These are phyloP conservation scores for Acropora tenuis DNA, from an alignment of 64 coral and sea anemone species.

Conservation along the genomic window DNA sequence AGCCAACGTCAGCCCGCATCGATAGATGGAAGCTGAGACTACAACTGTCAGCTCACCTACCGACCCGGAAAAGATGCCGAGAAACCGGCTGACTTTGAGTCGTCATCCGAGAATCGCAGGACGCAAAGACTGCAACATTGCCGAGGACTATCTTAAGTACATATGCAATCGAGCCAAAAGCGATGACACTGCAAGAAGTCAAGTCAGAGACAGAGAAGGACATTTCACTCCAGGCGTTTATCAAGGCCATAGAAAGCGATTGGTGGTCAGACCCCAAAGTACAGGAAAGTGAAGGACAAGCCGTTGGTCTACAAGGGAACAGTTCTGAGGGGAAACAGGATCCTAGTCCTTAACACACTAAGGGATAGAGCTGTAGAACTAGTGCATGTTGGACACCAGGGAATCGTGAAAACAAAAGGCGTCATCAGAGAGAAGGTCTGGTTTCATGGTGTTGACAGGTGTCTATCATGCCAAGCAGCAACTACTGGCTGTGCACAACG, in stretches of 20 bases:
- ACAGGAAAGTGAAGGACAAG: constrained; percentile 4
- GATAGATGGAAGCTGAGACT: constrained; percentile 55
- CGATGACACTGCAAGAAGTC: constrained; percentile 59
- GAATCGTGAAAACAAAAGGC: constrained; percentile 32
- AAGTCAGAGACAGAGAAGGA: background rate
- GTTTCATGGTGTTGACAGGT: constrained; percentile 24
- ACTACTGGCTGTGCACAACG: too few species aligned
- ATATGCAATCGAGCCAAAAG: constrained; percentile 52
- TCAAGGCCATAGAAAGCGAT: constrained; percentile 29
- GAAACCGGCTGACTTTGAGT: constrained; percentile 53
- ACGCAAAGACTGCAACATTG: background rate
- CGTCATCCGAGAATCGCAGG: constrained; percentile 13
- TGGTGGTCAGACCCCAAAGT: constrained; percentile 5
- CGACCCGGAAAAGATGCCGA: constrained; percentile 27
- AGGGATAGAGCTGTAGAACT: background rate
- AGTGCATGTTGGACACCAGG: constrained; percentile 46
- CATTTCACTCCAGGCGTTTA: constrained; percentile 3
- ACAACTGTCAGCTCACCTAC: constrained; percentile 50
- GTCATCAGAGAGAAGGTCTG: constrained; percentile 20
- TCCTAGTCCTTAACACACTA: constrained; percentile 8
- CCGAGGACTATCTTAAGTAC: constrained; percentile 63
- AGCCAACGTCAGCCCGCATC: constrained; percentile 21
- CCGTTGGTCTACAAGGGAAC: constrained; percentile 16
- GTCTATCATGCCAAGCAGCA: too few species aligned
- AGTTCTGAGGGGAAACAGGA: constrained; percentile 11